Percentiles rank a stretch among this genome's conserved stretches.
These are phyloP conservation scores for Spodoptera littoralis DNA, from an alignment of 2,888 invertebrate species.

Conservation along the genomic window DNA sequence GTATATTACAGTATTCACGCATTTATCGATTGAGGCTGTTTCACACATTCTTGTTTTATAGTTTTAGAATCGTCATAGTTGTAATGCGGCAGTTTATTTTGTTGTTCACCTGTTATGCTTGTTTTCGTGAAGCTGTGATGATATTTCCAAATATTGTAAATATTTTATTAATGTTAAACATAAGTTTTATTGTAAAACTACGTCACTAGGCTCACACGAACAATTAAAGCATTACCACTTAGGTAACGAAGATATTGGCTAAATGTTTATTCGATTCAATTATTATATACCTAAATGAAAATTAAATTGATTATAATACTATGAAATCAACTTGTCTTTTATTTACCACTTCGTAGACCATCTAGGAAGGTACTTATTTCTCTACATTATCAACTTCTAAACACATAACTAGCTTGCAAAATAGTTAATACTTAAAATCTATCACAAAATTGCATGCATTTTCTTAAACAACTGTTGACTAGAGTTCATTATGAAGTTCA, in stretches of 20 bases:
- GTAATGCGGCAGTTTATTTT: constrained; percentile 77
- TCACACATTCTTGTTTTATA: constrained; percentile 75
- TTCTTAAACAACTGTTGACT: constrained; percentile 17
- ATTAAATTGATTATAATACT: constrained; percentile 84
- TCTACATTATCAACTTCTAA: too few species aligned
- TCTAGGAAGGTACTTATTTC: too few species aligned
- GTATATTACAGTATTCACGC: constrained; percentile 82
- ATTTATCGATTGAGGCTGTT: constrained; percentile 84
- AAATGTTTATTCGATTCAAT: constrained; percentile 88
- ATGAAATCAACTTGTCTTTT: constrained; percentile 67
- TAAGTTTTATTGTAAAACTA: constrained; percentile 81
- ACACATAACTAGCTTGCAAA: background rate
- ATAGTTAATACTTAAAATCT: too few species aligned
- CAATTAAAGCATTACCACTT: constrained; percentile 83
- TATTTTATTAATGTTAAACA: constrained; percentile 83
- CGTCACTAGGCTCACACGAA: constrained; percentile 86
- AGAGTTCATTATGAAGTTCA: constrained; percentile 35
- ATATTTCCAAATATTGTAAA: constrained; percentile 88
- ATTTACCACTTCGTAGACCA: constrained; percentile 47
- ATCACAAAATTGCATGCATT: background rate
- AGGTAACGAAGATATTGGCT: constrained; percentile 83
- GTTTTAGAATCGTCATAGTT: constrained; percentile 77
- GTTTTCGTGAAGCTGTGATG: constrained; percentile 89
- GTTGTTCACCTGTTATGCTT: constrained; percentile 86
- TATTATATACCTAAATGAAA: constrained; percentile 78